Conservation (phyloP, 2,888 invertebrate genomes). For the Agrotis segetum region DNA sequence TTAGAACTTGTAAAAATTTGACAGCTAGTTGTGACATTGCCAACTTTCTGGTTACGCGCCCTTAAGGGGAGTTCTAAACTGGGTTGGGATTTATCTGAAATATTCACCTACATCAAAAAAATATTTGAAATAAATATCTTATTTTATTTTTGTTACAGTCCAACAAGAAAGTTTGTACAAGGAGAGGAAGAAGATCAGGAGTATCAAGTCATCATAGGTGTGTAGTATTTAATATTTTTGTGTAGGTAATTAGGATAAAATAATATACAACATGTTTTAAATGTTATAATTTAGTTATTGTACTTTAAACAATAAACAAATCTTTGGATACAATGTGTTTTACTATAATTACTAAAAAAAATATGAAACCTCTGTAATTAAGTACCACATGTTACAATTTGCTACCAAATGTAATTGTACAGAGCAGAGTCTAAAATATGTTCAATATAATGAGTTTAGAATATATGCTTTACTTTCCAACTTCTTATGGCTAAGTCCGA, state of each 20-base stretch:
- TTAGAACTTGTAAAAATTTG: no score
- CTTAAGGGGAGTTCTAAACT: no score
- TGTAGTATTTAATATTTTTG: slow-evolving; percentile 46
- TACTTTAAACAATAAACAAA: slow-evolving; percentile 87
- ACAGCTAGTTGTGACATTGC: no score
- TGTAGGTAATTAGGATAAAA: slow-evolving; percentile 70
- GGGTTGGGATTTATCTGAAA: no score
- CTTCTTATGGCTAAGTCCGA: slow-evolving; percentile 66
- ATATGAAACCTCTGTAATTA: slow-evolving; percentile 70
- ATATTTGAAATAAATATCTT: background rate
- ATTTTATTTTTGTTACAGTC: slow-evolving; percentile 90
- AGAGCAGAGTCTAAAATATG: slow-evolving; percentile 74
- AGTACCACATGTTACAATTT: slow-evolving; percentile 69
- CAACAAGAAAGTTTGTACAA: slow-evolving; percentile 88
- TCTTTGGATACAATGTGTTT: slow-evolving; percentile 85
- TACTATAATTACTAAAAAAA: slow-evolving; percentile 74
- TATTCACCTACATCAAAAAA: background rate
- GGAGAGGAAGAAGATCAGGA: slow-evolving; percentile 95
- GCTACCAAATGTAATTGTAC: slow-evolving; percentile 70
- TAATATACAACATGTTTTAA: slow-evolving; percentile 74
- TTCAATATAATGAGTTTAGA: slow-evolving; percentile 86
- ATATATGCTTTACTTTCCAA: slow-evolving; percentile 87
- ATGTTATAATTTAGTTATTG: slow-evolving; percentile 85
- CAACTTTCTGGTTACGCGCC: no score
- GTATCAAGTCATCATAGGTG: slow-evolving; percentile 86